Conservation (phyloP, 2,797 vertebrate genomes). For the Knipowitschia caucasica region DNA sequence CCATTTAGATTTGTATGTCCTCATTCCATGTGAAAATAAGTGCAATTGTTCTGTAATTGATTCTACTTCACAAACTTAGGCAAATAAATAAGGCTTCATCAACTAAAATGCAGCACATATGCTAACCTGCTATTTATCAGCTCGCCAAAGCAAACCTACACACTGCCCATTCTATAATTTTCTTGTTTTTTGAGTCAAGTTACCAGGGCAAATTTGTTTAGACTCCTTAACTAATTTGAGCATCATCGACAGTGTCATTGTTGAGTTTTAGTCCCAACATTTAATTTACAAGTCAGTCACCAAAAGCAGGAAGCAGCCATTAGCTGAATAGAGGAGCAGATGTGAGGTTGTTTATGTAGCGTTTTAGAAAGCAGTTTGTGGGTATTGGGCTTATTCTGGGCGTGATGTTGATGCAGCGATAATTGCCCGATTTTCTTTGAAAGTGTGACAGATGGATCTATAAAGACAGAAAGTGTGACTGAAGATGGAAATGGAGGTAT, state of each 20-base stretch:
- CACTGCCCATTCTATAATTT: too few species aligned
- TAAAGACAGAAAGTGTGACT: neutral
- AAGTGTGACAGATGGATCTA: conserved; percentile 10
- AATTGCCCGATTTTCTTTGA: conserved; percentile 8
- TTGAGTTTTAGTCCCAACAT: conserved; percentile 2
- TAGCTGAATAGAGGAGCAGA: conserved; percentile 1
- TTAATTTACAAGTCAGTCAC: conserved; percentile 3
- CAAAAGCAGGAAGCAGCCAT: conserved; percentile 1
- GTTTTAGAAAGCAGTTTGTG: neutral
- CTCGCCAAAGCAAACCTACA: too few species aligned
- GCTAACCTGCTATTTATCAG: too few species aligned
- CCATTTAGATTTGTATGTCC: too few species aligned
- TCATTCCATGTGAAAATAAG: too few species aligned
- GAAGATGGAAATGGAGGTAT: conserved; percentile 9
- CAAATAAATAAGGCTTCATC: too few species aligned
- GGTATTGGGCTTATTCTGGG: conserved; percentile 5
- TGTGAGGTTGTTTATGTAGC: neutral
- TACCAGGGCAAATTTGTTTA: neutral
- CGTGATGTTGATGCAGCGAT: conserved; percentile 18
- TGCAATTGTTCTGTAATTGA: too few species aligned
- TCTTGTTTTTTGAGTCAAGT: neutral
- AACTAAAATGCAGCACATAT: too few species aligned
- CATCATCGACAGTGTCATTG: conserved; percentile 11
- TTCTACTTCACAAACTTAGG: too few species aligned
- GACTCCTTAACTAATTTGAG: conserved; percentile 14